Base-by-base conservation (phyloP, 2,797 vertebrate genomes). In the Pristis pectinata region DNA sequence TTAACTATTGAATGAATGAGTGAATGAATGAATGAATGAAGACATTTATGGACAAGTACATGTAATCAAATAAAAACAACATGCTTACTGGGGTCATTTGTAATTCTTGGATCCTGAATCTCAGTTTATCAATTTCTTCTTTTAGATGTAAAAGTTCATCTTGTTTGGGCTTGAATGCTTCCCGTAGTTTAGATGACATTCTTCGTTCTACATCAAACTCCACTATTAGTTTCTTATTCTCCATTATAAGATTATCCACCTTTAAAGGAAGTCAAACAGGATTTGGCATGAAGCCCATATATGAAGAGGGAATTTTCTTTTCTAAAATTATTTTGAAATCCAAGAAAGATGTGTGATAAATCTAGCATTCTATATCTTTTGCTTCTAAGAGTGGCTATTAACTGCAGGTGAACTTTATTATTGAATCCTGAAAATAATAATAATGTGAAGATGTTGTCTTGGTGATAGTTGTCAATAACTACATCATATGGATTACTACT, bases 171-270 rank as follows among this genome's bases (percentile, higher is more conserved):
- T 94, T 94, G 41, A 94, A 76, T 76, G 24, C 92, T 19, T 74
- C 92, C 19, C 37, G 80, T 44, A 95, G 95, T 94, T 95, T 96
- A 76, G 97, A 95, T 0, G 97, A 97, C 59, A 93, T 95, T 80
- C 95, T 96, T 95, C 96, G 97, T 95, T 98, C 97, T 49, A 97
- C 97, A 79, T 97, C 96, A 0, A 96, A 97, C 72, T 98, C 97
- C 0, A 95, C 95, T 94, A 96, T 96, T 64, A 96, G 96, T 9
- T 97, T 97, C 85, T 97, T 97, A 67, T 98, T 96, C 95, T 98
- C 97, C 70, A 97, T 97, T 96, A 97, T 97, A 67, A 97, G 95
- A 95, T 98, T 97, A 37, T 98, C 98, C 64, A 98, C 96, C 98
- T 99, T 96, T 11, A 41, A 30, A 8, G 37, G 22, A 53, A 74